Evolutionary conservation across 2,113 vertebrate genomes (phyloP).

Genomic region (Sander vitreus): DNA sequence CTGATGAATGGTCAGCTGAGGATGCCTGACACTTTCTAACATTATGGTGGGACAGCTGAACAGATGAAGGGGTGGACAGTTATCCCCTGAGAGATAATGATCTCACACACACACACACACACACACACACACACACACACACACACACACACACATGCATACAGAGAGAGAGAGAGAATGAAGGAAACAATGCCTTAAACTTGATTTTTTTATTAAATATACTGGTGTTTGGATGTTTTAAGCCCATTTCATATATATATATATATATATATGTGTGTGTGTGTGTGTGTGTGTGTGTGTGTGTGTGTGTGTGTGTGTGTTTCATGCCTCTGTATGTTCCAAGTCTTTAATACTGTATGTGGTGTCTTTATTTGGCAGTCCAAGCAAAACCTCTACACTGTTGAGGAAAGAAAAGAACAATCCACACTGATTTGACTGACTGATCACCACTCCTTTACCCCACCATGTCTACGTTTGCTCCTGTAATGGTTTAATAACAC

Average conservation of each 20-base stretch:
- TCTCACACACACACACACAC: slow-evolving; percentile 4
- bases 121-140: slow-evolving; percentile 11
- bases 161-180: not conserved
- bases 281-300: too few species aligned
- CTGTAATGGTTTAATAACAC: too few species aligned
- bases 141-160: not conserved
- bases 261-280: too few species aligned
- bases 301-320: too few species aligned
- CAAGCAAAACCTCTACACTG: too few species aligned
- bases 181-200: not conserved
- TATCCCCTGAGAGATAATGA: slow-evolving; percentile 19
- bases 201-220: not conserved
- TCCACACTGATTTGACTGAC: not conserved
- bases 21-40: slow-evolving; percentile 53
- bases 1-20: slow-evolving; percentile 52
- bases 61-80: slow-evolving; percentile 49
- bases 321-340: too few species aligned
- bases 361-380: too few species aligned
- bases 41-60: slow-evolving; percentile 50
- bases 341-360: too few species aligned
- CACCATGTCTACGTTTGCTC: not conserved
- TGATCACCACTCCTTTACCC: not conserved
- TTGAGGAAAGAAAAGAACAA: too few species aligned
- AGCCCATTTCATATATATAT: too few species aligned
- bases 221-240: not conserved